Evolutionary conservation across 2,888 invertebrate genomes (phyloP), one percentile per base, ranked within the genome.

Genomic region (Lasioglossum calceatum): DNA sequence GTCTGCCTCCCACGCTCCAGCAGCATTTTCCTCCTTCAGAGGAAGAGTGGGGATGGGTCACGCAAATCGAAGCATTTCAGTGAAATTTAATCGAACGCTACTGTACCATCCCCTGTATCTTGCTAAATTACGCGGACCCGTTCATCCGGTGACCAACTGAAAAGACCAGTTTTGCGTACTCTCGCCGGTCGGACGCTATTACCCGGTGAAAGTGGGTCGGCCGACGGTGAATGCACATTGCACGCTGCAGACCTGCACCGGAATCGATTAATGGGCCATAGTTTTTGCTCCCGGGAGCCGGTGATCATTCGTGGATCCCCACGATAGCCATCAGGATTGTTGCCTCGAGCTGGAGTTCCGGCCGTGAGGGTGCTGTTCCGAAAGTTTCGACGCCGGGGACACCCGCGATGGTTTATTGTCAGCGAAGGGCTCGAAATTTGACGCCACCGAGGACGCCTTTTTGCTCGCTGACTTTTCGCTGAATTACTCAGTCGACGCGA

Each of bases 111-210:
- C 23, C 2, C 23, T 23, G 27, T 61, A 27, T 79, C 76, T 83
- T 75, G 77, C 87, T 87, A 83, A 87, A 87, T 87, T 86, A 87
- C 87, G 81, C 75, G 80, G 80, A 78, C 71, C 80, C 87, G 83
- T 83, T 87, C 87, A 81, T 81, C 82, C 71, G 81, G 83, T 83
- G 78, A 61, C 70, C 39, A 39, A n/a, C 36, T 87, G 84, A 87
- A 87, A 87, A 87, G 81, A 84, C 79, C 84, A 83, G 81, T 87
- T 87, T 84, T 81, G 87, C 87, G 83, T 83, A 79, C 77, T 79
- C 84, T 54, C n/a, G 19, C 78, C 76, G 77, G 44, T 50, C 73
- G 80, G 67, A 72, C 39, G 54, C 77, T 78, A 87, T 87, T 87
- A 86, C 82, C 72, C 74, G 64, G 47, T 39, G 83, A 78, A 87